phyloP scores from a whole-genome alignment of 2,888 invertebrate genomes.

The Vannuccia rotundouncinata region DNA sequence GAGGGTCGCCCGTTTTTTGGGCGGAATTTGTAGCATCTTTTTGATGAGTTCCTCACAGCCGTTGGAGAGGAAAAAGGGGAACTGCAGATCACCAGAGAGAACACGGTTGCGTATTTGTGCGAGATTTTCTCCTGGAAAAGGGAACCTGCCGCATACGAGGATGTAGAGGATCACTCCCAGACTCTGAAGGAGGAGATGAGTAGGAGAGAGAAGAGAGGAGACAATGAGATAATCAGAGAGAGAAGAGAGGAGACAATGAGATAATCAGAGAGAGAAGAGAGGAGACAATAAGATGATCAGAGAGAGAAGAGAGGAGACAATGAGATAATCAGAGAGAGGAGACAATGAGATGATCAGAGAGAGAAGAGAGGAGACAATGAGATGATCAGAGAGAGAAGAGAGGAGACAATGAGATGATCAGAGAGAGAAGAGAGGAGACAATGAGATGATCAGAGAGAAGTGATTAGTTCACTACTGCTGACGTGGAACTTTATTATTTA shows the following conservation, averaged over 20 bases:
- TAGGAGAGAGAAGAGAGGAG: background rate
- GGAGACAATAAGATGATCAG: background rate
- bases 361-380: too few relatives aligned
- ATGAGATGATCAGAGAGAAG: too few relatives aligned
- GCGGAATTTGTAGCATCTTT: constrained; percentile 88
- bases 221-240: background rate
- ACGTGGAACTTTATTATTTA: too few relatives aligned
- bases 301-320: background rate
- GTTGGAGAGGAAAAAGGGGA: constrained; percentile 95
- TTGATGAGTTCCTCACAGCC: constrained; percentile 89
- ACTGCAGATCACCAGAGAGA: constrained; percentile 83
- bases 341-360: too few relatives aligned
- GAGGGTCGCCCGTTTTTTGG: constrained; percentile 78
- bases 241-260: too few relatives aligned
- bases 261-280: background rate
- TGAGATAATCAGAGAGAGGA: background rate
- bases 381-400: too few relatives aligned
- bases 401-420: too few relatives aligned
- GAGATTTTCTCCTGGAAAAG: constrained; percentile 88
- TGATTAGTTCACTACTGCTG: too few relatives aligned
- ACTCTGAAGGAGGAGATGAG: too few relatives aligned
- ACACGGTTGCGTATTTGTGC: constrained; percentile 80
- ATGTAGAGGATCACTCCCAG: constrained; percentile 93
- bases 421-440: too few relatives aligned
- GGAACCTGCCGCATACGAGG: constrained; percentile 86